phyloP scores from a whole-genome alignment of 2,888 invertebrate species.

The Drosophila rubida region DNA sequence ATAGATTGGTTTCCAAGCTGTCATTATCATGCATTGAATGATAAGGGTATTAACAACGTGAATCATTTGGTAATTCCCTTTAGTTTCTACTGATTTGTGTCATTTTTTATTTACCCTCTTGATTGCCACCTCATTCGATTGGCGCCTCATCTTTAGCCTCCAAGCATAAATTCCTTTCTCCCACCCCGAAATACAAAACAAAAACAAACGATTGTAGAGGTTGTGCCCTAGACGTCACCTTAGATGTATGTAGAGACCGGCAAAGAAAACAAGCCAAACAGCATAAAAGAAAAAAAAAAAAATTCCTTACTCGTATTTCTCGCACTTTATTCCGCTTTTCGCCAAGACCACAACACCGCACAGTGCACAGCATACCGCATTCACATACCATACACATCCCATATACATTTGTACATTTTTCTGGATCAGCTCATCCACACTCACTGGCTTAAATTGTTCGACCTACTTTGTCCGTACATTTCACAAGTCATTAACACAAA shows the following conservation, averaged over 20 bases:
- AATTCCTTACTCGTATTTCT: conserved; percentile 21
- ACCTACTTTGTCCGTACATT: conserved; percentile 60
- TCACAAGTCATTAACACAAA: conserved; percentile 71
- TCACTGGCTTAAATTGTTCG: conserved; percentile 47
- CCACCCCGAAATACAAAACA: conserved; percentile 27
- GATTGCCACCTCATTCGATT: conserved; percentile 6
- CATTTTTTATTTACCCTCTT: conserved; percentile 10
- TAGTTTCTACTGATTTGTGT: background rate
- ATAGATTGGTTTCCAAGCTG: background rate
- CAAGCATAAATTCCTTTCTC: conserved; percentile 20
- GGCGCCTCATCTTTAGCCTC: conserved; percentile 9
- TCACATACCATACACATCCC: conserved; percentile 4
- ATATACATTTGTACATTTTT: conserved; percentile 27
- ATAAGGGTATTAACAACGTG: background rate
- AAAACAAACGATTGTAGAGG: conserved; percentile 54
- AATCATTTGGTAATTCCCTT: background rate
- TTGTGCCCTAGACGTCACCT: conserved; percentile 80
- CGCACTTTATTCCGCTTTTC: conserved; percentile 30
- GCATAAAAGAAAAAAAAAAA: conserved; percentile 2
- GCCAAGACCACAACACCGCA: conserved; percentile 10
- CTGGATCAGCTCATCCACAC: conserved; percentile 31
- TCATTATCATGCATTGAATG: background rate
- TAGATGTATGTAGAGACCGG: conserved; percentile 68
- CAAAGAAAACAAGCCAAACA: conserved; percentile 24
- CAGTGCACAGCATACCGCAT: conserved; percentile 15